Evolutionary conservation across 37 sponge, comb jelly and placozoan genomes (phyloP).

Genomic region (Petrosia ficiformis): DNA sequence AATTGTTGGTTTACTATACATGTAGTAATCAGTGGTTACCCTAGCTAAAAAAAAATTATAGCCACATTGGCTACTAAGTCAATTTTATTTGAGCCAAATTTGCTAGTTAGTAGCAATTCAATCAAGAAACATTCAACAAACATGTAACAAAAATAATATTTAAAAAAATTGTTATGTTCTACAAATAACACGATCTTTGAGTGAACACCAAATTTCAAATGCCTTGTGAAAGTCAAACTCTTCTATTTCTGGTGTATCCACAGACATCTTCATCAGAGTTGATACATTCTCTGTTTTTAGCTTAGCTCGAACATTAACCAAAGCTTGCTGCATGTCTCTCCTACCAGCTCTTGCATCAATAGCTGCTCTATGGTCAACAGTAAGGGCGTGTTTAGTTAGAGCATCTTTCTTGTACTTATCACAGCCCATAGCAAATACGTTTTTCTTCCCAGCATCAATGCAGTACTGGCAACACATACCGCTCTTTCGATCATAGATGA

Average conservation of each 20-base stretch:
- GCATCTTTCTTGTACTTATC: constrained; percentile 17
- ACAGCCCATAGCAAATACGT: constrained; percentile 12
- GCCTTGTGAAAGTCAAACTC: no score
- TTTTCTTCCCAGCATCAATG: constrained; percentile 7
- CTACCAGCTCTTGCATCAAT: constrained; percentile 2
- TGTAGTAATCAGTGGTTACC: no score
- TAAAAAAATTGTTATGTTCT: no score
- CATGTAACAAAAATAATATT: no score
- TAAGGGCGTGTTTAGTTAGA: constrained; percentile 7
- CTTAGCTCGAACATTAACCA: constrained; percentile 2
- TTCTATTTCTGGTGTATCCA: constrained; percentile 6
- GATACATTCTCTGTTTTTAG: not conserved
- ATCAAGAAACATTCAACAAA: no score
- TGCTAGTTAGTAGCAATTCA: no score
- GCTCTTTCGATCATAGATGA: not conserved
- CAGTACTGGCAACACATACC: constrained; percentile 9
- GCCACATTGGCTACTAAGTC: no score
- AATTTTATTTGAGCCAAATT: no score
- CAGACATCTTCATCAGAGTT: constrained; percentile 2
- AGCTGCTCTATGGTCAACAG: constrained; percentile 6
- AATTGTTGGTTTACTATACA: no score
- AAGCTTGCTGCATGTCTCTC: constrained; percentile 10
- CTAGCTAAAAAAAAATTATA: no score
- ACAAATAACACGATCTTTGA: no score
- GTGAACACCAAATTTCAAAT: no score